Base-by-base conservation (phyloP, 2,888 invertebrate genomes). In the Tolmerus cingulatus region DNA sequence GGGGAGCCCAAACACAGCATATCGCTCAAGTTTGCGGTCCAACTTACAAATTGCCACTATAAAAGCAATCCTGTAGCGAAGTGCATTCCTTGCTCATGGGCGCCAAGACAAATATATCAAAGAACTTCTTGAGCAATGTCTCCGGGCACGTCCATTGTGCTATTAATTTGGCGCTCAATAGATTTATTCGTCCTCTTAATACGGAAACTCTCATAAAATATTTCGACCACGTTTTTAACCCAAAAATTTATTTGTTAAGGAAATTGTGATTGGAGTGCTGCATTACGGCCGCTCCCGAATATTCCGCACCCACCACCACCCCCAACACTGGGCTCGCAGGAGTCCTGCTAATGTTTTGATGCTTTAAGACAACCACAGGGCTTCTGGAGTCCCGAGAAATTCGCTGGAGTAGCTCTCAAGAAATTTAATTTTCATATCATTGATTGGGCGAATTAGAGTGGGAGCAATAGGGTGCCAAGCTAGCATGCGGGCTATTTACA, bases 221-320 rank as follows among this genome's bases (percentile, higher is more conserved):
- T 84, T 84, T 84, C 84, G 74, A 84, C 84, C 84, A 84, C 84
- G 84, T 84, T 84, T 84, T 84, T 84, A 84, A 84, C 66, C 84
- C 84, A 74, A 84, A 84, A 74, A 84, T 84, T 84, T 66, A 84
- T 84, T 74, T 84, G 84, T 74, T 84, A 66, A 66, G 84, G 84
- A 84, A 84, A 84, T 84, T 84, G 66, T 84, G 74, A 84, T 84
- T 84, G 84, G 74, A 84, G 74, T 84, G 40, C 74, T 84, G 66
- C 74, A 66, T 74, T 84, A 84, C 66, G 51, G 66, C 66, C 23
- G 66, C 19, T 23, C 66, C 27, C 19, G 23, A 19, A 12, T 14
- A 12, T 27, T 9, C 34, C 81, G 7, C 57, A 34, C 16, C 27
- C 55, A 51, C 27, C 43, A 23, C 79, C 81, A 34, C 55, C 55